Conservation (phyloP, 2,797 vertebrate species). For the Phoxinus dragarum region DNA sequence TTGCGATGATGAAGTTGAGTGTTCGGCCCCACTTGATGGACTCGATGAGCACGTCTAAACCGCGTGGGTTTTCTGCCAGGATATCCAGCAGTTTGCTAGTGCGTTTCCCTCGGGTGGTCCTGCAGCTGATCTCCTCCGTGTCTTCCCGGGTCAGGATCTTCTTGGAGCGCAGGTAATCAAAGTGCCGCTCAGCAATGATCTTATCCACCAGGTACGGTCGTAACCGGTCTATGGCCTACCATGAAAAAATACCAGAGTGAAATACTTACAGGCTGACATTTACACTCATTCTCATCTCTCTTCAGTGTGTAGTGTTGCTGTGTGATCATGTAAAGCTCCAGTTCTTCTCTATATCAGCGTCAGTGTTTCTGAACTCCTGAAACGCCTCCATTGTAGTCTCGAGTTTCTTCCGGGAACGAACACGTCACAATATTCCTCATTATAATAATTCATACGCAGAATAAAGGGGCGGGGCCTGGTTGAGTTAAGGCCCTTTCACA, state of each 20-base stretch:
- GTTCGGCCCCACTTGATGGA: constrained; percentile 89
- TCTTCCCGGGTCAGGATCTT: constrained; percentile 93
- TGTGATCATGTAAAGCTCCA: not conserved
- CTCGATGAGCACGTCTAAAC: constrained; percentile 89
- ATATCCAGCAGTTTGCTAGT: constrained; percentile 89
- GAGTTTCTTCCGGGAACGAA: not conserved
- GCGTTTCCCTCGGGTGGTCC: constrained; percentile 86
- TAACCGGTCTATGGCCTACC: constrained; percentile 88
- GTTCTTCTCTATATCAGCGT: not conserved
- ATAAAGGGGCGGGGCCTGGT: not conserved
- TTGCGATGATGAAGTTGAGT: constrained; percentile 92
- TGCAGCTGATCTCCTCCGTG: constrained; percentile 91
- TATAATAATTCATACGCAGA: not conserved
- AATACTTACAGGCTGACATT: not conserved
- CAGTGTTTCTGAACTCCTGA: not conserved
- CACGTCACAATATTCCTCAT: not conserved
- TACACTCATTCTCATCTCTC: not conserved
- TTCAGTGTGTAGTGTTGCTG: not conserved
- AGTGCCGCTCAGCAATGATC: constrained; percentile 92
- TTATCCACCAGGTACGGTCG: constrained; percentile 92
- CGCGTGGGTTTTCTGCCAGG: constrained; percentile 91
- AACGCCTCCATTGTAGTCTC: not conserved
- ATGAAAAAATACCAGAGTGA: constrained; percentile 34
- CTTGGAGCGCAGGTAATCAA: constrained; percentile 92
- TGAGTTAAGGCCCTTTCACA: too few relatives aligned